Base-by-base conservation (phyloP, 2,888 invertebrate genomes). In the Lasioglossum lativentre region DNA sequence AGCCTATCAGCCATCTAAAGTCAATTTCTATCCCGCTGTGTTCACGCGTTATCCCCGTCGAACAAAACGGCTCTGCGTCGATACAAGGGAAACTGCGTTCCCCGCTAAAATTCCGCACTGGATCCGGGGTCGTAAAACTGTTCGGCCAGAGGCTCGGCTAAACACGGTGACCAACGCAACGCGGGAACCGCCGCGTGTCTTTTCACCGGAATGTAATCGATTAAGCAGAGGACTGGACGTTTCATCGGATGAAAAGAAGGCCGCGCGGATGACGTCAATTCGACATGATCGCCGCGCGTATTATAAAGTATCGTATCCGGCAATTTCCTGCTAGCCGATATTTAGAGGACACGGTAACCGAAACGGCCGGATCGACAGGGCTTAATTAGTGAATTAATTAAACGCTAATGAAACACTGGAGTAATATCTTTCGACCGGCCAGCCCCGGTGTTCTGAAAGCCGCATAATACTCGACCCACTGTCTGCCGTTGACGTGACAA, bases 321-420 rank as follows among this genome's bases (percentile, higher is more conserved):
- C 73, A 73, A 42, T 45, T 30, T 59, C 30, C 56, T 34, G 73
- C 47, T 42, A 16, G 47, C 27, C 45, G 68, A 40, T 30, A 42
- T 47, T 72, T 66, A 56, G 78, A 66, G 71, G 52, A 74, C 72
- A 27, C 75, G 75, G 75, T 47, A 56, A 72, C 70, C 76, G 76
- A 77, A 70, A 72, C 78, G 63, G 52, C 23, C 75, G 78, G 80
- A 77, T 81, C 81, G 86, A 85, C 85, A 75, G 76, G 68, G 82
- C 76, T 85, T 86, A 85, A 86, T 85, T 86, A 85, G 78, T 63
- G 85, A 86, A 86, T 86, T 86, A 85, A 85, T 86, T 85, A 82
- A 78, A 86, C 79, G 86, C 82, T 79, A 86, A 85, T 86, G 86
- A 86, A 86, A 80, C 81, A 75, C 73, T 47, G 74, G 45, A 30